Percentiles rank a stretch among this genome's conserved stretches.
phyloP scores from a whole-genome alignment of 2,888 invertebrate genomes.

The Germaria angustata region DNA sequence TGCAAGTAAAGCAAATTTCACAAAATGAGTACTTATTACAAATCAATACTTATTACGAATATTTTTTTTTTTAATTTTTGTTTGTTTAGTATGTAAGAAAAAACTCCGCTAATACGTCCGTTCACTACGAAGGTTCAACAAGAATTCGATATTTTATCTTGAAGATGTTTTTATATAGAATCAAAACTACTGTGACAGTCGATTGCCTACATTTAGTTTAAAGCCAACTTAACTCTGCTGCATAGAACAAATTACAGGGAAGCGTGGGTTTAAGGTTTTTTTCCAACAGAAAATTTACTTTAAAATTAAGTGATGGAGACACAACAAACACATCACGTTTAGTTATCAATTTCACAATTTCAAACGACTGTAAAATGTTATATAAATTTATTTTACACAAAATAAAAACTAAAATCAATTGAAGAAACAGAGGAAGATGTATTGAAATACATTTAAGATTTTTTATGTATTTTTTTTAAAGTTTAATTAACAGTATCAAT shows the following conservation, averaged over 20 bases:
- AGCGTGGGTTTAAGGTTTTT: constrained; percentile 9
- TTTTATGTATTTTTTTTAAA: neutral
- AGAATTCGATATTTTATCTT: neutral
- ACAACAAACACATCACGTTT: neutral
- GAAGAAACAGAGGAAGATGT: constrained; percentile 31
- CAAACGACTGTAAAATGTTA: neutral
- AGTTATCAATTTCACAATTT: neutral
- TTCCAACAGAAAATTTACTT: neutral
- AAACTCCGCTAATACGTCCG: too few relatives aligned
- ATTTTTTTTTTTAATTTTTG: too few relatives aligned
- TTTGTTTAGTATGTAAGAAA: too few relatives aligned
- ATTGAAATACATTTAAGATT: neutral
- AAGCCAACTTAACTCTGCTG: neutral
- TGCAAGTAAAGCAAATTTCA: too few relatives aligned
- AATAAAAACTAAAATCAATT: neutral
- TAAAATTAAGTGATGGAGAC: neutral
- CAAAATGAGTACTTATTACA: too few relatives aligned
- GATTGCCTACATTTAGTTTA: constrained; percentile 22
- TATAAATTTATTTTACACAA: neutral
- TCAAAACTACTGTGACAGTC: constrained; percentile 19
- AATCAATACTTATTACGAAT: too few relatives aligned
- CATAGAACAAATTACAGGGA: neutral
- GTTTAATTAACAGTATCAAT: constrained; percentile 28
- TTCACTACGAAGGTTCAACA: too few relatives aligned
- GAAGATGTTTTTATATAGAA: neutral